Evolutionary conservation across 2,888 invertebrate species (phyloP), one percentile per base, ranked within the genome.

Genomic region (Bhutanitis thaidina): DNA sequence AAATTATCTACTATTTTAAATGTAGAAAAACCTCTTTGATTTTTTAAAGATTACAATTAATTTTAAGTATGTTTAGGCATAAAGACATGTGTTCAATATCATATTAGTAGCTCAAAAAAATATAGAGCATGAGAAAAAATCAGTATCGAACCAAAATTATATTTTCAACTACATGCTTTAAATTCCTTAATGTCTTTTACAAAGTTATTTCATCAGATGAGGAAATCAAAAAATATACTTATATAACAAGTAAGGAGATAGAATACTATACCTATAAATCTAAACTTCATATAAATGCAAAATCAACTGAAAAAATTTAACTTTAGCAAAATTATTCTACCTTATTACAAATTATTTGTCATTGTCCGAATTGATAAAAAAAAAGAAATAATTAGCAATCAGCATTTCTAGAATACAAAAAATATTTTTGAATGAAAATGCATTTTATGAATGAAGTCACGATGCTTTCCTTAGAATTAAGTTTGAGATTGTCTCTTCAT

Each of bases 401-500:
- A 41, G 20, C 13, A 13, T 7, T 16, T 13, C 14, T 1, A 40
- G 7, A 13, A 20, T 38, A 48, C 27, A 38, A 5, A 48, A 58
- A 55, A 52, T 49, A 54, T 53, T 39, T 40, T 37, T 55, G 35
- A 40, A 45, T 50, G 43, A 32, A 43, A 43, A 49, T 48, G 27
- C 13, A 35, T 13, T 14, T 35, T 43, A 44, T 44, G 48, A 40
- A 44, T 27, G 15, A 20, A 15, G 29, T 29, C 30, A 39, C 29
- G 51, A 48, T 49, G 32, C 52, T 49, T 54, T 32, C 13, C 55
- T 57, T 58, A 60, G 13, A 46, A 56, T 62, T 58, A 59, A 63
- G 64, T 65, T 67, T 70, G 67, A 71, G 70, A 69, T 70, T 69
- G n/a, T n/a, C n/a, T n/a, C n/a, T n/a, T n/a, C n/a, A n/a, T n/a